Conservation (phyloP, 2,797 vertebrate genomes). For the Sebastes diploproa region DNA sequence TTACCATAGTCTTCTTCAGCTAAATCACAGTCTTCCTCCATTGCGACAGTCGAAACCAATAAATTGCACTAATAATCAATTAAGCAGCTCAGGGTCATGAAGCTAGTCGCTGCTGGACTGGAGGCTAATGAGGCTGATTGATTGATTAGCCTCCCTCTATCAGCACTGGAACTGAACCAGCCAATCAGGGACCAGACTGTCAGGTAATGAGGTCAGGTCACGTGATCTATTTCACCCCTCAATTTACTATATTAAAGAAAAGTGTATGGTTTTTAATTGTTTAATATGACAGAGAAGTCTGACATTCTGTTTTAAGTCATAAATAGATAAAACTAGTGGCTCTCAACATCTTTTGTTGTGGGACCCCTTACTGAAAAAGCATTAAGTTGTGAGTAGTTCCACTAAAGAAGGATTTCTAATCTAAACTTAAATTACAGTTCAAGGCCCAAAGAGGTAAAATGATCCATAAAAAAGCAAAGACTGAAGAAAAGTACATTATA, state of each 20-base stretch:
- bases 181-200: slow-evolving; percentile 61
- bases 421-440: background rate
- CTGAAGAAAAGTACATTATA: background rate
- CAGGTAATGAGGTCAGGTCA: too few relatives aligned
- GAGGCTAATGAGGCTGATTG: slow-evolving; percentile 62
- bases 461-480: background rate
- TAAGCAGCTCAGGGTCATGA: slow-evolving; percentile 28
- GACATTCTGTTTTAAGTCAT: background rate
- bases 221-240: background rate
- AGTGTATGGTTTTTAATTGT: background rate
- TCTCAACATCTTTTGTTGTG: background rate
- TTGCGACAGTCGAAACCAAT: slow-evolving; percentile 64
- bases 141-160: slow-evolving; percentile 57
- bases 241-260: background rate
- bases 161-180: background rate
- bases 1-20: slow-evolving; percentile 76
- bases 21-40: slow-evolving; percentile 69
- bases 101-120: background rate
- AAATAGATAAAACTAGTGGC: background rate
- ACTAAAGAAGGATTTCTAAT: background rate
- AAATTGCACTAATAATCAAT: slow-evolving; percentile 67
- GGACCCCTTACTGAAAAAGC: background rate
- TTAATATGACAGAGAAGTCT: background rate
- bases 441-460: background rate
- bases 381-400: background rate